Evolutionary conservation across 2,888 invertebrate species (phyloP).

Genomic region (Euphydryas editha): DNA sequence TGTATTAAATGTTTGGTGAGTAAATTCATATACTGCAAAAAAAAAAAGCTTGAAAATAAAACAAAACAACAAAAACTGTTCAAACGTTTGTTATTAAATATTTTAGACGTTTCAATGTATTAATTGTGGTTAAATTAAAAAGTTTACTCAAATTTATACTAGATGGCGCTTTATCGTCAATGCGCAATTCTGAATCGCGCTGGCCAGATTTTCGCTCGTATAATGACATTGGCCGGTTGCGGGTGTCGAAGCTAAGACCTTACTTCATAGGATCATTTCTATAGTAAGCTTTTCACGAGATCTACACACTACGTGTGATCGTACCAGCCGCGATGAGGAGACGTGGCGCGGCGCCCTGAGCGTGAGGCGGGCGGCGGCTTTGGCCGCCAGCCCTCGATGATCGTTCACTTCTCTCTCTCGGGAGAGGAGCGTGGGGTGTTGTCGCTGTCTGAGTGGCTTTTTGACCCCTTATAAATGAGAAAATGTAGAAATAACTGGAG

Average conservation of each 20-base stretch:
- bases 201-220: constrained; percentile 1
- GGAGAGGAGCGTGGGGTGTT: constrained; percentile 46
- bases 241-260: constrained; percentile 44
- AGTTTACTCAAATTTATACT: no score
- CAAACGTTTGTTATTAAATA: no score
- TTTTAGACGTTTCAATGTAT: no score
- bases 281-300: constrained; percentile 22
- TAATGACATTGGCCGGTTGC: not conserved
- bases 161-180: not conserved
- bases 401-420: constrained; percentile 48
- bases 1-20: no score
- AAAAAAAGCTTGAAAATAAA: no score
- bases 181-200: not conserved
- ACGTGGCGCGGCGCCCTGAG: constrained; percentile 34
- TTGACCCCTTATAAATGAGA: constrained; percentile 28
- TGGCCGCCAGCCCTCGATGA: constrained; percentile 53
- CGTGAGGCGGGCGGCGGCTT: constrained; percentile 51
- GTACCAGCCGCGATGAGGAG: constrained; percentile 26
- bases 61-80: no score
- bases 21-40: no score
- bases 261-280: constrained; percentile 52
- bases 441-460: constrained; percentile 50
- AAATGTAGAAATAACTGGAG: no score
- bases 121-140: no score
- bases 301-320: constrained; percentile 18